These are phyloP conservation scores for Oxyruncus cristatus DNA, from an alignment of 2,113 vertebrate genomes.

Conservation along the genomic window DNA sequence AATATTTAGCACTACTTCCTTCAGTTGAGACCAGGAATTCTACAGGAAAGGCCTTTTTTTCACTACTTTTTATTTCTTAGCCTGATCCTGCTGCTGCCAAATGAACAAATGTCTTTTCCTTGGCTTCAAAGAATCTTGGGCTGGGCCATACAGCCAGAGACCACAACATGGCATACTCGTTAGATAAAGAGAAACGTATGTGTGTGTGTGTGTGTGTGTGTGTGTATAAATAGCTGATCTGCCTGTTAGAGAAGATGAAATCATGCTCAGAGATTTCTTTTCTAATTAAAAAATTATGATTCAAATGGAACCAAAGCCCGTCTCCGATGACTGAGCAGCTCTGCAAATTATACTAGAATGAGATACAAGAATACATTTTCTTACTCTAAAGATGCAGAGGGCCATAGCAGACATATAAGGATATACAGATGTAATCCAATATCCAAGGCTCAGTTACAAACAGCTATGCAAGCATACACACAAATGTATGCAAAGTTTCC, in stretches of 20 bases:
- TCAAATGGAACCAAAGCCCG: not conserved
- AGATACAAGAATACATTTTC: not conserved
- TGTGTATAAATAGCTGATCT: not conserved
- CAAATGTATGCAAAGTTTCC: not conserved
- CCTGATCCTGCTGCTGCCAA: not conserved
- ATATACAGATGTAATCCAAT: not conserved
- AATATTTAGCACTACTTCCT: conserved; percentile 19
- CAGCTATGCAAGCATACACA: not conserved
- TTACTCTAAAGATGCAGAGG: not conserved
- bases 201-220: not conserved
- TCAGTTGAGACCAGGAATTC: not conserved
- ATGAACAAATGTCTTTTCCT: conserved; percentile 6
- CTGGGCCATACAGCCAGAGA: not conserved
- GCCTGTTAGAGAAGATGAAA: not conserved
- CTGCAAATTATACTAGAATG: not conserved
- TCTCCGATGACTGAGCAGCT: not conserved
- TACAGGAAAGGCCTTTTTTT: conserved; percentile 19
- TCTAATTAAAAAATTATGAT: not conserved
- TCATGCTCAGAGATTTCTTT: not conserved
- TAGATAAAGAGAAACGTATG: conserved; percentile 25
- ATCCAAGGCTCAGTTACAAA: not conserved
- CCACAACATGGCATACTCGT: conserved; percentile 5
- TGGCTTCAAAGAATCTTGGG: not conserved
- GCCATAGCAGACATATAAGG: not conserved
- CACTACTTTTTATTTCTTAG: not conserved